Conservation (phyloP, 2,113 vertebrate species). For the Neopipo cinnamomea region DNA sequence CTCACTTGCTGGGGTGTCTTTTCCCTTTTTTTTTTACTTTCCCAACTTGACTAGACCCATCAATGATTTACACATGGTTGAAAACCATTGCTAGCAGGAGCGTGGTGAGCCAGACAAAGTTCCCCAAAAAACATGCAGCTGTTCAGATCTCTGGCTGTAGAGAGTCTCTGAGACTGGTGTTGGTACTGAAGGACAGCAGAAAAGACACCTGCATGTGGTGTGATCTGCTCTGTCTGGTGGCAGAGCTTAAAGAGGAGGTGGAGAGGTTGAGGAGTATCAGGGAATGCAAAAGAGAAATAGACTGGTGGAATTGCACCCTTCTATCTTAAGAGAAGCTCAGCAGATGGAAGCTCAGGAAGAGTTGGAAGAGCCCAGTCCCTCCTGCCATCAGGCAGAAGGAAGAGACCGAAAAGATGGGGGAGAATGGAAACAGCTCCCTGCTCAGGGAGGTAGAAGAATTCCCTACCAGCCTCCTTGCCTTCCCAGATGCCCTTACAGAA, state of each 20-base stretch:
- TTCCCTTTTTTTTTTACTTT: background rate
- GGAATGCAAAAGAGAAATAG: background rate
- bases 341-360: background rate
- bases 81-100: background rate
- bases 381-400: background rate
- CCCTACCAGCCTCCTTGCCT: background rate
- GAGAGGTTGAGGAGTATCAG: background rate
- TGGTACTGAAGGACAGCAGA: background rate
- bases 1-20: background rate
- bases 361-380: background rate
- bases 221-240: background rate
- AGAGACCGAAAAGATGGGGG: background rate
- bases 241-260: background rate
- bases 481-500: background rate
- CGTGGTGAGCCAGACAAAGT: background rate
- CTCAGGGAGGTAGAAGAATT: background rate
- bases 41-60: background rate
- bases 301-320: background rate
- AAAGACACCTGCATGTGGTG: background rate
- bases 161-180: no score
- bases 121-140: fast-evolving
- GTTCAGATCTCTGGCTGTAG: background rate
- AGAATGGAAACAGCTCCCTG: background rate
- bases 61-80: background rate
- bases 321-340: background rate